Conservation (phyloP, 2,797 vertebrate genomes). For the Rhodeus uyekii region DNA sequence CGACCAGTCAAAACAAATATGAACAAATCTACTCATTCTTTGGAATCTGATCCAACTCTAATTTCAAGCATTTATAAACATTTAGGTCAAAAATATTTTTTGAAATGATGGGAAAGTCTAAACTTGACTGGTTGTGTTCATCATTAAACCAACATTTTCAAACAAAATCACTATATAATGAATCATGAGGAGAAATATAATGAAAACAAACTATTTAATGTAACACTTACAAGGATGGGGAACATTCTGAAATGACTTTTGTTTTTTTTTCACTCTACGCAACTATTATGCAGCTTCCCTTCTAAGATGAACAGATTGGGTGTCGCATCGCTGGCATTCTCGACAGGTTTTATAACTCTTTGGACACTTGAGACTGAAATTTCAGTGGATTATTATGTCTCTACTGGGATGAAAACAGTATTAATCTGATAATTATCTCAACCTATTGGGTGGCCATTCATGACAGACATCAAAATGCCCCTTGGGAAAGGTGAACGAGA, state of each 20-base stretch:
- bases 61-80: too few relatives aligned
- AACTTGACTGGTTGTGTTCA: background rate
- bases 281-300: conserved; percentile 26
- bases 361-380: conserved; percentile 37
- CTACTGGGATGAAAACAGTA: conserved; percentile 11
- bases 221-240: conserved; percentile 55
- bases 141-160: background rate
- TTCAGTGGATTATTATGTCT: conserved; percentile 24
- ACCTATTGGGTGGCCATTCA: conserved; percentile 19
- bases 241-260: conserved; percentile 52
- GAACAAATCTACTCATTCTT: too few relatives aligned
- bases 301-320: conserved; percentile 34
- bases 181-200: conserved; percentile 63
- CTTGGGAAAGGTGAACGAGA: conserved; percentile 39
- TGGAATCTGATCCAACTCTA: too few relatives aligned
- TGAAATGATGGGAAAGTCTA: background rate
- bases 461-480: conserved; percentile 40
- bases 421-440: conserved; percentile 45
- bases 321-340: conserved; percentile 50
- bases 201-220: conserved; percentile 64
- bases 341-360: conserved; percentile 50
- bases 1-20: too few relatives aligned
- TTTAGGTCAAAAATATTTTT: background rate
- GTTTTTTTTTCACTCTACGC: conserved; percentile 57
- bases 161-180: conserved; percentile 14